Base-by-base conservation (phyloP, 1,140 invertebrate genomes). In the Helicoverpa zea region DNA sequence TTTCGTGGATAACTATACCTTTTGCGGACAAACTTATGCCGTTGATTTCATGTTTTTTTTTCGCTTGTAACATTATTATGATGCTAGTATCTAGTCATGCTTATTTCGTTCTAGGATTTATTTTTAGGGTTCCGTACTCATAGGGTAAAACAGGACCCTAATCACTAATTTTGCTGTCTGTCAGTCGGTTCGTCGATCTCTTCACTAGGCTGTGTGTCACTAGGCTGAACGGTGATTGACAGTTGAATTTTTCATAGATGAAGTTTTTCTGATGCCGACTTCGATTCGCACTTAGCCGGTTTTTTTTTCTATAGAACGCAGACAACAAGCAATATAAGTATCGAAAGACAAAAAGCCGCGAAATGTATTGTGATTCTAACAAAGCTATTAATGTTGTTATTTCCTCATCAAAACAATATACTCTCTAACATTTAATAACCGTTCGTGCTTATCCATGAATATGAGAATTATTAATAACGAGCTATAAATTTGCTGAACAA, bases 1-100 rank as follows among this genome's bases (percentile, higher is more conserved):
- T 88, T 87, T 81, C 74, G 86, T 66, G 59, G 74, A 64, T 63
- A 77, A 54, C 66, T 80, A 78, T 81, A 80, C 47, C 52, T 78
- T 79, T 85, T 81, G 84, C 79, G 83, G 80, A 70, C 81, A n/a
- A 47, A 10, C 16, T 51, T 63, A 66, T 80, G 52, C 18, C 18
- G 13, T 83, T 79, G 82, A 83, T 81, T 82, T 76, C 76, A 61
- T 76, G 52, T 47, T 70, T 59, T 80, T 75, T 75, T 77, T 79
- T 75, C 54, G 35, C 61, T 63, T 30, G 29, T 76, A 52, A 30
- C 56, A 75, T 58, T 47, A 11, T 56, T 14, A 14, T 30, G 14
- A 7, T 70, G 13, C 23, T 73, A n/a, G 23, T 54, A 14, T 43
- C 1, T 54, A 29, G 11, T 11, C 5, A 35, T 13, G 1, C 35